Conservation (phyloP, 2,113 vertebrate genomes). For the Gulo gulo region DNA sequence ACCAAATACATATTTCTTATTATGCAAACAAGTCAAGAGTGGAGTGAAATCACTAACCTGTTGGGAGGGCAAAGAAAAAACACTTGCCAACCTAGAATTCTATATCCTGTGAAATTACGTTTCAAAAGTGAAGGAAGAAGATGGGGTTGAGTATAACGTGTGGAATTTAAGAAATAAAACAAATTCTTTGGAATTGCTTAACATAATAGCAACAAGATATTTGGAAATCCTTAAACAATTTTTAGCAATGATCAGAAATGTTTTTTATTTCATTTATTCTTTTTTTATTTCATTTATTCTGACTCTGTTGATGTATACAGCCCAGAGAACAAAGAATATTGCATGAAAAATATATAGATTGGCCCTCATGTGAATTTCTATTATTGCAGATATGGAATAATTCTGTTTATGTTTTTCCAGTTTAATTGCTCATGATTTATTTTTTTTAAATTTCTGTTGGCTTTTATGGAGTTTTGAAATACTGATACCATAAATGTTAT, state of each 20-base stretch:
- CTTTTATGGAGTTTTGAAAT: slow-evolving; percentile 27
- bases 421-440: slow-evolving; percentile 35
- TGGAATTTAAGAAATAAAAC: neutral
- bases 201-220: neutral
- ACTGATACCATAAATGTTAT: neutral
- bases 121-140: neutral
- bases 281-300: neutral
- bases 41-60: neutral
- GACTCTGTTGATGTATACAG: neutral
- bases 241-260: neutral
- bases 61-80: neutral
- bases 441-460: neutral
- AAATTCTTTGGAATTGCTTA: neutral
- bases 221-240: neutral
- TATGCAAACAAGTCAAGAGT: neutral
- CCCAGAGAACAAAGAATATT: neutral
- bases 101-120: neutral
- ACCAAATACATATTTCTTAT: neutral
- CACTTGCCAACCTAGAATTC: neutral
- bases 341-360: neutral
- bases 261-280: neutral
- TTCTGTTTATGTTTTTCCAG: neutral
- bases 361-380: neutral
- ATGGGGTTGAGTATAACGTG: neutral
- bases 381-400: neutral